A percentile compares a stretch with the other conserved stretches of the same genome.
Conservation (phyloP, 2,797 vertebrate genomes). For the Macropus fuliginosus region DNA sequence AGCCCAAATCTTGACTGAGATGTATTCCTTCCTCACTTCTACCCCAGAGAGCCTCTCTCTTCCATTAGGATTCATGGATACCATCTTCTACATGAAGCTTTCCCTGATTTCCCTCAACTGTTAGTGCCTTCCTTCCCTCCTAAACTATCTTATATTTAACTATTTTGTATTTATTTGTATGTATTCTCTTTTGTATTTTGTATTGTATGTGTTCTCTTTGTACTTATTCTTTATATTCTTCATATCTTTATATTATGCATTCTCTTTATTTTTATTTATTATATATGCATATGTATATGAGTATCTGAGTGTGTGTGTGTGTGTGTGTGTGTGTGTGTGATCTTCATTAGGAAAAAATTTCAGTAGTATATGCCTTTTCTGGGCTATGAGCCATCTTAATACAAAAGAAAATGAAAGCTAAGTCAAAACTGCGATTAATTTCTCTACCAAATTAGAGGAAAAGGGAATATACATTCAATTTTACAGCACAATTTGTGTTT, state of each 20-base stretch:
- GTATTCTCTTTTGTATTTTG: not conserved
- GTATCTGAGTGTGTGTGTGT: not conserved
- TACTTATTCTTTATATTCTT: not conserved
- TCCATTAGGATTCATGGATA: not conserved
- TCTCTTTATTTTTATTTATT: not conserved
- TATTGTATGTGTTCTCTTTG: not conserved
- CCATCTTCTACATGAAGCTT: not conserved
- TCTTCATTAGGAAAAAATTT: not conserved
- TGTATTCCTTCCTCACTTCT: not conserved
- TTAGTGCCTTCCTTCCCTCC: not conserved
- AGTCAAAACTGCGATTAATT: not conserved
- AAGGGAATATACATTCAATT: not conserved
- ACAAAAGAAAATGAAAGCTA: not conserved
- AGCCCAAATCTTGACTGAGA: not conserved
- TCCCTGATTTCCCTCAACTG: not conserved
- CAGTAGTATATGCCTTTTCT: not conserved
- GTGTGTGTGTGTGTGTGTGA: not conserved
- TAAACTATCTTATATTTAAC: not conserved
- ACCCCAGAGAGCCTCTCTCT: not conserved
- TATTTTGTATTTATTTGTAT: not conserved
- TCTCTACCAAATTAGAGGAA: not conserved
- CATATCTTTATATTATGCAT: not conserved
- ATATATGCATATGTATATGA: not conserved
- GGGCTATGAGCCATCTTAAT: not conserved
- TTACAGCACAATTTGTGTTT: slow-evolving; percentile 71